Conservation (phyloP, 2,797 vertebrate species). For the Lacerta viridis region DNA sequence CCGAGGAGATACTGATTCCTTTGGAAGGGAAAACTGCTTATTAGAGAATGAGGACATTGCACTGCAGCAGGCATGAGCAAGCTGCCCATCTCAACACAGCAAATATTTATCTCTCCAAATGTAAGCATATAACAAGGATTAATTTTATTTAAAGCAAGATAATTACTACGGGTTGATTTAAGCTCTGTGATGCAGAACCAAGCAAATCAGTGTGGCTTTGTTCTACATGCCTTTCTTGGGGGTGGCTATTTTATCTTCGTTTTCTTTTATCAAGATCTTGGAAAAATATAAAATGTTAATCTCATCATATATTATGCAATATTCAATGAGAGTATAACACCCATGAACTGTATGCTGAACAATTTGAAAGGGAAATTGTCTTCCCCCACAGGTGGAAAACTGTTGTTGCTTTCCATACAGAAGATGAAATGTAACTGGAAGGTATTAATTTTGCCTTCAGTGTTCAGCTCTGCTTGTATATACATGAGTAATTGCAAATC, state of each 20-base stretch:
- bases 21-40: neutral
- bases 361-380: constrained; percentile 3
- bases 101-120: constrained; percentile 42
- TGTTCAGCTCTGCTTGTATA: neutral
- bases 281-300: neutral
- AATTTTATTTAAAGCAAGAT: constrained; percentile 54
- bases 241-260: neutral
- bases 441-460: neutral
- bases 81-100: neutral
- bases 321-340: neutral
- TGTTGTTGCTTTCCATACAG: neutral
- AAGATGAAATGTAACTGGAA: neutral
- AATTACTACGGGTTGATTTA: constrained; percentile 38
- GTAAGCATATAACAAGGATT: constrained; percentile 55
- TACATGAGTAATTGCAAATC: neutral
- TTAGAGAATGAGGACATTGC: constrained; percentile 6
- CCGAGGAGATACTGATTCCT: neutral
- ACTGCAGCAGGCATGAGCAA: neutral
- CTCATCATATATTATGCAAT: constrained; percentile 23
- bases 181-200: neutral
- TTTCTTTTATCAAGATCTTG: constrained; percentile 7
- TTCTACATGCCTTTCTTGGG: neutral
- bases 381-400: constrained; percentile 5
- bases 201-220: constrained; percentile 11
- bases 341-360: neutral